These are phyloP conservation scores for Vulpes vulpes DNA, from an alignment of 2,113 vertebrate species.

Conservation along the genomic window DNA sequence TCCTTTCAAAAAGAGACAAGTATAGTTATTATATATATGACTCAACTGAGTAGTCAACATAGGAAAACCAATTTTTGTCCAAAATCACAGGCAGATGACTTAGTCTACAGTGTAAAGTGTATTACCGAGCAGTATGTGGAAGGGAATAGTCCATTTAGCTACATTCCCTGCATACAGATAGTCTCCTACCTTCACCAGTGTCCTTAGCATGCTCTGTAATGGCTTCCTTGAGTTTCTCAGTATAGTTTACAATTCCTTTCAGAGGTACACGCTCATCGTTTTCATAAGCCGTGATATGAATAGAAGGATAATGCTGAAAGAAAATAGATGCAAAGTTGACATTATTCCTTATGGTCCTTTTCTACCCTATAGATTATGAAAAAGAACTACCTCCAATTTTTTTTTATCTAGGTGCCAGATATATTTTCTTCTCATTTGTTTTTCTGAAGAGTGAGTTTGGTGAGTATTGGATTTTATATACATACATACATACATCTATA, in stretches of 20 bases:
- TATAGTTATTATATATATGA: neutral
- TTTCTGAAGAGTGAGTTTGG: neutral
- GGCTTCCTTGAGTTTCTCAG: constrained; percentile 89
- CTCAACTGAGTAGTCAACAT: neutral
- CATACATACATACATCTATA: too few species aligned
- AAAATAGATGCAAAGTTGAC: neutral
- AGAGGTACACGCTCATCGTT: constrained; percentile 92
- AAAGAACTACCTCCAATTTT: neutral
- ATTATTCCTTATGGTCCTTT: neutral
- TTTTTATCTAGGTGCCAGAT: neutral
- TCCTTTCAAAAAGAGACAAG: constrained; percentile 15
- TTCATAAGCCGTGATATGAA: constrained; percentile 95
- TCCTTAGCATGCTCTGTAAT: constrained; percentile 80
- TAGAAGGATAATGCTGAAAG: constrained; percentile 93
- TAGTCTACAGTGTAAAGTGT: neutral
- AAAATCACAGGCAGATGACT: neutral
- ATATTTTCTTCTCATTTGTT: neutral
- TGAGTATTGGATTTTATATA: too few species aligned
- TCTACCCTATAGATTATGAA: neutral
- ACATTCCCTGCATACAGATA: neutral
- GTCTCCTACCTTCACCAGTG: constrained; percentile 64
- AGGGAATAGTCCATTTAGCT: neutral
- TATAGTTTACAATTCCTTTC: constrained; percentile 91
- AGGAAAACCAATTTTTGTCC: neutral
- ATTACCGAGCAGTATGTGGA: neutral